A percentile compares a stretch with the other conserved stretches of the same genome.
Evolutionary conservation across 2,888 invertebrate species (phyloP).

Genomic region (Pammene fasciana): DNA sequence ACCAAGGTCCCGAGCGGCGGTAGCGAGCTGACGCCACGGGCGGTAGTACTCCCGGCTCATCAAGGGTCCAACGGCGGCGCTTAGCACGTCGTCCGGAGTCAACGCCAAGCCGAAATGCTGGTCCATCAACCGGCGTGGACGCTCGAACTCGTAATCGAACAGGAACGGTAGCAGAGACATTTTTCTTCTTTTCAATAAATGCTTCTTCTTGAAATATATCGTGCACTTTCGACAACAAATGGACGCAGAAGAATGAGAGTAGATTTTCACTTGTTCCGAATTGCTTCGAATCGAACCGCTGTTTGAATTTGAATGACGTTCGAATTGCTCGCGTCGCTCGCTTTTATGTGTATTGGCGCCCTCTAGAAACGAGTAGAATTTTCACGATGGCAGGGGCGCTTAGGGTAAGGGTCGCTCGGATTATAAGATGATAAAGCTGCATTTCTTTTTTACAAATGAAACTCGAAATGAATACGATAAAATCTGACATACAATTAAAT

Average conservation of each 20-base stretch:
- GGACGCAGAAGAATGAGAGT: conserved; percentile 15
- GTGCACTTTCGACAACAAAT: neutral
- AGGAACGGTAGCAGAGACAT: conserved; percentile 81
- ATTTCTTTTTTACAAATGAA: no score
- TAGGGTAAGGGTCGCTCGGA: conserved; percentile 50
- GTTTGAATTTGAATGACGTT: conserved; percentile 59
- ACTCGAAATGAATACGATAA: no score
- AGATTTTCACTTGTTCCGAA: conserved; percentile 31
- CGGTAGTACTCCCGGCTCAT: conserved; percentile 68
- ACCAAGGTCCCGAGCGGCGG: conserved; percentile 77
- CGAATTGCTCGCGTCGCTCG: conserved; percentile 48
- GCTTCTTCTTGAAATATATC: conserved; percentile 18
- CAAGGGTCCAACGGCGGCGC: conserved; percentile 55
- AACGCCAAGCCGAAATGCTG: conserved; percentile 82
- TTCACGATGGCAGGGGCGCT: conserved; percentile 58
- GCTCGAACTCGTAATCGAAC: conserved; percentile 66
- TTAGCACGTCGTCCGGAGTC: conserved; percentile 76
- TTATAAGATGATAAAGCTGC: neutral
- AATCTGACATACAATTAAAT: no score
- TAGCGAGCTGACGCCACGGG: conserved; percentile 74
- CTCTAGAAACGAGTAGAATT: conserved; percentile 60
- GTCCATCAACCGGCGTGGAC: conserved; percentile 76
- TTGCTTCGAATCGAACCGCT: conserved; percentile 44
- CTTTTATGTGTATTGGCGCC: conserved; percentile 58
- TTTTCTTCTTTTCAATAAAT: conserved; percentile 43